Evolutionary conservation across 2,113 vertebrate species (phyloP).

Genomic region (Acrocephalus kingi): DNA sequence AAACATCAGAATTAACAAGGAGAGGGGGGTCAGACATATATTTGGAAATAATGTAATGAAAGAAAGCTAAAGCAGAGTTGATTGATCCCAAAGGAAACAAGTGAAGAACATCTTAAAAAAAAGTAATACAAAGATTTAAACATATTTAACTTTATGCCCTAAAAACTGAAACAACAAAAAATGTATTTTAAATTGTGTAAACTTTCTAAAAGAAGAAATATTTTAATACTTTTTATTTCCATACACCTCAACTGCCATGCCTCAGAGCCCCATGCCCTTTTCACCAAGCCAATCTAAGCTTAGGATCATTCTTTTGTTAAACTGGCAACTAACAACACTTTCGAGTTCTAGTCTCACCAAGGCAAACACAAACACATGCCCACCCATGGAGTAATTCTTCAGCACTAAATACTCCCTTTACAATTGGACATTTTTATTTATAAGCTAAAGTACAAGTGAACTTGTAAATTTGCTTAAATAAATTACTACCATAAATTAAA

Average conservation of each 20-base stretch:
- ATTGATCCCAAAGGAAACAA: background rate
- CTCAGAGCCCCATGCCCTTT: conserved; percentile 56
- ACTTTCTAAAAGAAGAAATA: background rate
- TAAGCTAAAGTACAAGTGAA: background rate
- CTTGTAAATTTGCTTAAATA: background rate
- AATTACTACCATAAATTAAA: background rate
- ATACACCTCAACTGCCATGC: conserved; percentile 67
- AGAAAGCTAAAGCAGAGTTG: background rate
- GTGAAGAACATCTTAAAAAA: background rate
- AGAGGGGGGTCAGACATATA: background rate
- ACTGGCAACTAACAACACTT: background rate
- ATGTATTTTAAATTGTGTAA: background rate
- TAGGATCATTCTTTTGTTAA: conserved; percentile 34
- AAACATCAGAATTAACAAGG: background rate
- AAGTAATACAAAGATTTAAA: background rate
- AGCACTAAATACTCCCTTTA: background rate
- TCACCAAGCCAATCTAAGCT: background rate
- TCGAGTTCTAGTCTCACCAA: background rate
- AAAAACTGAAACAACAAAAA: background rate
- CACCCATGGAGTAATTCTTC: background rate
- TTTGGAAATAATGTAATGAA: background rate
- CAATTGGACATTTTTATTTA: background rate
- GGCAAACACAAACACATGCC: background rate
- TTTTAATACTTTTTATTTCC: conserved; percentile 40
- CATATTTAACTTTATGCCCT: background rate